Conservation (phyloP, 2,888 invertebrate genomes). For the Spilosoma lubricipeda region DNA sequence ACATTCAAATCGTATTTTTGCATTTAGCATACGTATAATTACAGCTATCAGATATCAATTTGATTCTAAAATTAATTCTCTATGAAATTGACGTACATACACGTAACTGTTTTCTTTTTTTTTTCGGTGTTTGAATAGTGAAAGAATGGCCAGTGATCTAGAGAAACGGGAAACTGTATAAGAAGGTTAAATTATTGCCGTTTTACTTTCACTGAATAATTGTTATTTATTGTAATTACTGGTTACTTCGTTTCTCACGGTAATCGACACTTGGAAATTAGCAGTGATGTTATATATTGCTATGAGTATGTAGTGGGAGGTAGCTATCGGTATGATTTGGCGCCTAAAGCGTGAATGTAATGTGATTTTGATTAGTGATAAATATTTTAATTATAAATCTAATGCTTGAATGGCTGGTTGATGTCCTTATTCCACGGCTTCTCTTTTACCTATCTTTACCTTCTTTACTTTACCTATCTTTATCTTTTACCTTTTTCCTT, state of each 20-base stretch:
- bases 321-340: background rate
- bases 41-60: constrained; percentile 21
- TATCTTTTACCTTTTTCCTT: background rate
- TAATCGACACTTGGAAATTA: constrained; percentile 31
- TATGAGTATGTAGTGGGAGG: constrained; percentile 8
- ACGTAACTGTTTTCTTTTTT: constrained; percentile 35
- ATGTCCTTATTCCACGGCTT: too few relatives aligned
- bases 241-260: constrained; percentile 44
- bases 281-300: constrained; percentile 19
- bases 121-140: constrained; percentile 16
- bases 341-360: constrained; percentile 12
- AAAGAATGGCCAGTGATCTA: constrained; percentile 20
- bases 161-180: constrained; percentile 38
- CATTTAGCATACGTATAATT: constrained; percentile 17
- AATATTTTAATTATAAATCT: constrained; percentile 6
- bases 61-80: constrained; percentile 13
- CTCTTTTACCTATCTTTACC: too few relatives aligned
- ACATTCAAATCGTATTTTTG: constrained; percentile 6
- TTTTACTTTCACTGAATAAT: constrained; percentile 35
- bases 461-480: too few relatives aligned
- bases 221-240: constrained; percentile 46
- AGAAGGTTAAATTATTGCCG: constrained; percentile 27
- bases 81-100: constrained; percentile 10
- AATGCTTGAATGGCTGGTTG: background rate
- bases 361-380: constrained; percentile 13